A percentile compares a stretch with the other conserved stretches of the same genome.
These are phyloP conservation scores for Chironomus tepperi DNA, from an alignment of 1,140 invertebrate species.

Conservation along the genomic window DNA sequence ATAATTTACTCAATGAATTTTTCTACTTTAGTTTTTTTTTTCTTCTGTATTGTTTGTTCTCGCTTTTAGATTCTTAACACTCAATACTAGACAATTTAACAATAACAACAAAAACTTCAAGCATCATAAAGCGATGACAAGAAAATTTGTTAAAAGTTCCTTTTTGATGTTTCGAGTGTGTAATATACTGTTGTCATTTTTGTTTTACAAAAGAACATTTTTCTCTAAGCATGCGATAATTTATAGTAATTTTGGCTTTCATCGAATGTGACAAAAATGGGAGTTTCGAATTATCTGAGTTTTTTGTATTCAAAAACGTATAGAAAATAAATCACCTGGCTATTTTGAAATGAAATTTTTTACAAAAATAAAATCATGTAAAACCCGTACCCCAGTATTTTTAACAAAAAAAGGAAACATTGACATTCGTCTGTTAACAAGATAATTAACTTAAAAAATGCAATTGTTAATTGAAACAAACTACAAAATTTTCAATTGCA, in stretches of 20 bases:
- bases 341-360: neutral
- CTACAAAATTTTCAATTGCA: no score
- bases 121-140: neutral
- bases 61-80: no score
- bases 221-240: neutral
- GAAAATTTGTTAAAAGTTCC: conserved; percentile 16
- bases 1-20: neutral
- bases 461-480: no score
- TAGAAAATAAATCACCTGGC: conserved; percentile 5
- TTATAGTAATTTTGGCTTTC: neutral
- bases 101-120: neutral
- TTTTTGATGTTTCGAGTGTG: neutral
- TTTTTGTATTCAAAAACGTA: no score
- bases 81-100: no score
- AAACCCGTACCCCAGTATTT: no score
- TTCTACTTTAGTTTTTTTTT: no score
- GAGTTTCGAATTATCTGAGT: neutral
- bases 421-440: no score
- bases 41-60: no score
- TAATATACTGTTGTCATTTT: conserved; percentile 13
- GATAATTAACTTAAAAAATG: no score
- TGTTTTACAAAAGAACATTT: neutral
- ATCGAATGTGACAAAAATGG: conserved; percentile 17
- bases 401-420: no score
- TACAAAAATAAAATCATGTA: neutral